Conservation (phyloP, 2,888 invertebrate species). For the Agriopis marginaria region DNA sequence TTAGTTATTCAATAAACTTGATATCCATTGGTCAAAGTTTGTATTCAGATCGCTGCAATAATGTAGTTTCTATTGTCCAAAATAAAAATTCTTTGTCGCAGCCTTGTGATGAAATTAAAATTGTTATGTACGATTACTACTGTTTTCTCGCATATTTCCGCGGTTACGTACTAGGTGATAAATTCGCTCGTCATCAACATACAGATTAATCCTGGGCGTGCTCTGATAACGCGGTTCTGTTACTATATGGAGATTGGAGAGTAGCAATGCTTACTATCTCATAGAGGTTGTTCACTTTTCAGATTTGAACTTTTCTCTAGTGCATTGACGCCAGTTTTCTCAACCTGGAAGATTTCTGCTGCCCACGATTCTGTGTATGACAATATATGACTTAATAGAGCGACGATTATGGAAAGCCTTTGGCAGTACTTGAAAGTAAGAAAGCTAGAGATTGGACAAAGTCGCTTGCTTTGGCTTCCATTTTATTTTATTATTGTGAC, state of each 20-base stretch:
- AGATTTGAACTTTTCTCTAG: slow-evolving; percentile 18
- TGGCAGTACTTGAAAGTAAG: no score
- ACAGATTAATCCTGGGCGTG: slow-evolving; percentile 29
- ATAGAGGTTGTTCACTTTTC: slow-evolving; percentile 32
- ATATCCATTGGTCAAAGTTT: neutral
- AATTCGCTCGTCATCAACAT: slow-evolving; percentile 30
- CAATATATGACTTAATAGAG: neutral
- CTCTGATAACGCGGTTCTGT: slow-evolving; percentile 32
- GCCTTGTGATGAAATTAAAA: slow-evolving; percentile 16
- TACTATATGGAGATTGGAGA: slow-evolving; percentile 32
- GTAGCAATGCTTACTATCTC: slow-evolving; percentile 5
- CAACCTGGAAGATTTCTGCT: neutral
- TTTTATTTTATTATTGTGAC: no score
- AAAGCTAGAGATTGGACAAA: neutral
- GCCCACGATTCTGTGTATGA: neutral
- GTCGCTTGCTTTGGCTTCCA: neutral
- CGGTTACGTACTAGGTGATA: slow-evolving; percentile 31
- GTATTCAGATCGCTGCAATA: slow-evolving; percentile 6
- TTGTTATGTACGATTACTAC: slow-evolving; percentile 27
- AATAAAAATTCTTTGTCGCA: slow-evolving; percentile 20
- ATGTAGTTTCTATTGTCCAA: slow-evolving; percentile 19
- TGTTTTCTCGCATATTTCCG: slow-evolving; percentile 38
- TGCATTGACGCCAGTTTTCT: neutral
- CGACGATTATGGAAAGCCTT: neutral
- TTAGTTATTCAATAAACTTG: no score